These are phyloP conservation scores for Moxostoma hubbsi DNA, from an alignment of 2,797 vertebrate species.

Conservation along the genomic window DNA sequence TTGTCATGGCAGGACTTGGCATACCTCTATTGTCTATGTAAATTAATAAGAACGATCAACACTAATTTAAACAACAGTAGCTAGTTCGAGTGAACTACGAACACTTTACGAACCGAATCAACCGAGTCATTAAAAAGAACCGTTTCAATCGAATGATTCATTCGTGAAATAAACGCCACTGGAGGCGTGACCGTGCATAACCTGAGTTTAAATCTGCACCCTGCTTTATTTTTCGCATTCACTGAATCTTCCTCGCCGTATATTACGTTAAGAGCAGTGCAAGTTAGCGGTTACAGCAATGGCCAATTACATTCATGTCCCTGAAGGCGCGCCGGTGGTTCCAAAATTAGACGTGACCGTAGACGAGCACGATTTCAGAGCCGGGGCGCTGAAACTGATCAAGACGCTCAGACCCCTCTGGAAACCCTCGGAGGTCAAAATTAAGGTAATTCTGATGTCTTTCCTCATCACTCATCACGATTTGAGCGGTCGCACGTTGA, in stretches of 20 bases:
- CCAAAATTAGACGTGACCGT: conserved; percentile 92
- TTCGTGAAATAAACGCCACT: conserved; percentile 1
- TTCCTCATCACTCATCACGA: neutral
- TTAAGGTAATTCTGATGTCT: conserved; percentile 82
- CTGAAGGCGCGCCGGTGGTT: conserved; percentile 88
- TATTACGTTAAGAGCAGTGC: neutral
- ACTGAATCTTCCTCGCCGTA: neutral
- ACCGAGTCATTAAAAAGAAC: neutral
- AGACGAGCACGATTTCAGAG: conserved; percentile 84
- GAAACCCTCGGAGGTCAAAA: conserved; percentile 91
- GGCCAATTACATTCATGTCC: conserved; percentile 96
- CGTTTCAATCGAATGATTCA: neutral
- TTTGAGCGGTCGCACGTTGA: too few relatives aligned
- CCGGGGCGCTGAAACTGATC: conserved; percentile 88
- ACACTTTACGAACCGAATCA: neutral
- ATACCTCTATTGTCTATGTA: too few relatives aligned
- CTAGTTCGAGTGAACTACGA: neutral
- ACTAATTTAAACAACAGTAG: too few relatives aligned
- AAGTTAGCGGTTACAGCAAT: conserved; percentile 66
- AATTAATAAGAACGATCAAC: too few relatives aligned
- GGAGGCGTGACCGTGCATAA: conserved; percentile 47
- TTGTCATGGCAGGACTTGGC: too few relatives aligned
- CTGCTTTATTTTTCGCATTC: conserved; percentile 28
- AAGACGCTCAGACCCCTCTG: conserved; percentile 89
- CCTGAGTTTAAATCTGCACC: conserved; percentile 41